These are phyloP conservation scores for Cotesia congregata DNA, from an alignment of 2,888 invertebrate genomes.

Conservation along the genomic window DNA sequence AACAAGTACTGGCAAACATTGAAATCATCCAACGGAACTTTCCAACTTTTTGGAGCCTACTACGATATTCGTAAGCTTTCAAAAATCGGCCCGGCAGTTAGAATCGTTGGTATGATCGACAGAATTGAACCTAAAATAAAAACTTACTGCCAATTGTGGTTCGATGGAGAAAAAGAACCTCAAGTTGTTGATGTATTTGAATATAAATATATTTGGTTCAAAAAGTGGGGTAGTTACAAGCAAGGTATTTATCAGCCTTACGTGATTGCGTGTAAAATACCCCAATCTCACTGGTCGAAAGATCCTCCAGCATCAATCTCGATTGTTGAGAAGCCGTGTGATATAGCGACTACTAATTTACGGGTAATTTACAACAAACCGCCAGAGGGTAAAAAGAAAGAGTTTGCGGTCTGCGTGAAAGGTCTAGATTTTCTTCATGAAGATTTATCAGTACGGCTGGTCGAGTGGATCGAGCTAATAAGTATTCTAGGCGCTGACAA, in stretches of 20 bases:
- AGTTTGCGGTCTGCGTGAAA: conserved; percentile 94
- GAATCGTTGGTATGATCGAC: conserved; percentile 91
- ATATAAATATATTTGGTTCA: conserved; percentile 95
- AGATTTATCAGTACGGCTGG: conserved; percentile 88
- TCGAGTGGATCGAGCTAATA: conserved; percentile 95
- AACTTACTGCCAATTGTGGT: conserved; percentile 92
- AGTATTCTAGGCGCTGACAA: conserved; percentile 90
- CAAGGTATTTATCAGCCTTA: conserved; percentile 93
- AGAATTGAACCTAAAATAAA: conserved; percentile 86
- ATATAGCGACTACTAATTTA: conserved; percentile 87
- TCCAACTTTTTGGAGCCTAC: conserved; percentile 92
- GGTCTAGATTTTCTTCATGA: conserved; percentile 94
- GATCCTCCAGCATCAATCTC: conserved; percentile 87
- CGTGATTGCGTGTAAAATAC: conserved; percentile 89
- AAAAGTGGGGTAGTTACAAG: conserved; percentile 94
- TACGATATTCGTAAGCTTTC: conserved; percentile 86
- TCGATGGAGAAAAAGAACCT: conserved; percentile 85
- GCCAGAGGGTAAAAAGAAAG: conserved; percentile 74
- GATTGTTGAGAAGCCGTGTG: conserved; percentile 87
- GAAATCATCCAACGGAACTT: conserved; percentile 86
- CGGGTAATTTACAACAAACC: conserved; percentile 86
- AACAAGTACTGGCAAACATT: conserved; percentile 94
- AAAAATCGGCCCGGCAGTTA: conserved; percentile 84
- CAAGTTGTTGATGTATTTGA: conserved; percentile 86
- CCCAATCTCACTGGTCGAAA: conserved; percentile 78